Percentiles rank a stretch among this genome's conserved stretches.
Conservation (phyloP, 2,797 vertebrate species). For the Typhlichthys eigenmanni region DNA sequence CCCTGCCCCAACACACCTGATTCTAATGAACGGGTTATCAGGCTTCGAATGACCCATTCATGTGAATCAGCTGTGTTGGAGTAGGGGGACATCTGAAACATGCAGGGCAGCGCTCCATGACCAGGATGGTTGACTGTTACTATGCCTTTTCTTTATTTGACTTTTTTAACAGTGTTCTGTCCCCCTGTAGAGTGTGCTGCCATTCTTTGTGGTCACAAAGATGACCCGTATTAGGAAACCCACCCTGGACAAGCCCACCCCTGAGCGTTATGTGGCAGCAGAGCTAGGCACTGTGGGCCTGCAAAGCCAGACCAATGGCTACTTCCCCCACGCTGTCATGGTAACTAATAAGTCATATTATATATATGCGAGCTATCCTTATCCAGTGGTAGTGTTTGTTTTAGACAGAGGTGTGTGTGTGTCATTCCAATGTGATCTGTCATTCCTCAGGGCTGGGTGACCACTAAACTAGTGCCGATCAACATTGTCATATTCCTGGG, state of each 20-base stretch:
- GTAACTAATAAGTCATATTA: slow-evolving; percentile 67
- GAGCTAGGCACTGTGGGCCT: slow-evolving; percentile 88
- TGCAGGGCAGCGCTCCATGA: too few species aligned
- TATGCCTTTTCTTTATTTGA: too few species aligned
- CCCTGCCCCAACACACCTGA: too few species aligned
- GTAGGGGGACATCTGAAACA: too few species aligned
- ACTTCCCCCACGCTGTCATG: slow-evolving; percentile 85
- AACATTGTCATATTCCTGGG: slow-evolving; percentile 67
- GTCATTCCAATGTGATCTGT: not conserved
- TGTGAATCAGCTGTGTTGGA: too few species aligned
- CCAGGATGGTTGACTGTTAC: too few species aligned
- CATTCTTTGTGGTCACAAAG: slow-evolving; percentile 90
- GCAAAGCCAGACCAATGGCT: slow-evolving; percentile 86
- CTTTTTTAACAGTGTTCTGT: not conserved
- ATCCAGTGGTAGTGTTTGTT: not conserved
- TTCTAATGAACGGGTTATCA: too few species aligned
- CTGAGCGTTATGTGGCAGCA: slow-evolving; percentile 85
- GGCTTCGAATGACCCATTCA: too few species aligned
- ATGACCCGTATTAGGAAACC: slow-evolving; percentile 87
- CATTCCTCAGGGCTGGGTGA: slow-evolving; percentile 76
- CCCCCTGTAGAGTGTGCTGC: slow-evolving; percentile 85
- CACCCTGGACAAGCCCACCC: slow-evolving; percentile 84
- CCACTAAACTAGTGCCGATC: slow-evolving; percentile 75
- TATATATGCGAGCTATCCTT: not conserved
- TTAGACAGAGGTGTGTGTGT: not conserved